These are phyloP conservation scores for Dascyllus trimaculatus DNA, from an alignment of 2,113 vertebrate genomes.

Conservation along the genomic window DNA sequence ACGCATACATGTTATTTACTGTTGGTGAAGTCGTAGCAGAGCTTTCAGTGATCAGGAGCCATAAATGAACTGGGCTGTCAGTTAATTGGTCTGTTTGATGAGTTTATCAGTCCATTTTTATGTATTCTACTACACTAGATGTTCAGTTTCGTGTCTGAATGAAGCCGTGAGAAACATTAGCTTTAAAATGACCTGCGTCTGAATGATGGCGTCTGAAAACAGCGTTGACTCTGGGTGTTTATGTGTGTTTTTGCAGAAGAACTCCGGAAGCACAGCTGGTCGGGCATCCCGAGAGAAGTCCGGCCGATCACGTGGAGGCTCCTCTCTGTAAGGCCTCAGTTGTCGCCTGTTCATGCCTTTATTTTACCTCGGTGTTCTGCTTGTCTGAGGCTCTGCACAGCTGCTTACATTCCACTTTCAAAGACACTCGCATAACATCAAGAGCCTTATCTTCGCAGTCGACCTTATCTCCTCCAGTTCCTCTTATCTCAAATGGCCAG, in stretches of 20 bases:
- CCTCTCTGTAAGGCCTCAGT: constrained; percentile 87
- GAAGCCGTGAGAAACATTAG: too few relatives aligned
- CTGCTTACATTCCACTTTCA: not conserved
- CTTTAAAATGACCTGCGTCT: too few relatives aligned
- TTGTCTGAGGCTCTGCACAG: not conserved
- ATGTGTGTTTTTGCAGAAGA: constrained; percentile 87
- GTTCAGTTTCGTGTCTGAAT: too few relatives aligned
- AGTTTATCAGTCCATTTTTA: too few relatives aligned
- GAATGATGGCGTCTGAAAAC: too few relatives aligned
- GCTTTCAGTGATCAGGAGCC: too few relatives aligned
- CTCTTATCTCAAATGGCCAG: constrained; percentile 20
- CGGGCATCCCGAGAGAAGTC: constrained; percentile 95
- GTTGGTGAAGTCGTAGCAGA: too few relatives aligned
- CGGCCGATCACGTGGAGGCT: constrained; percentile 98
- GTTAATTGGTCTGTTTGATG: too few relatives aligned
- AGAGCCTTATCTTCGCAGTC: not conserved
- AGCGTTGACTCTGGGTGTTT: not conserved
- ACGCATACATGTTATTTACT: too few relatives aligned
- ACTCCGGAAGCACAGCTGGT: constrained; percentile 97
- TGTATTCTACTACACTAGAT: too few relatives aligned
- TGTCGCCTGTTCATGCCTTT: not conserved
- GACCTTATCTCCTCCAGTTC: constrained; percentile 8
- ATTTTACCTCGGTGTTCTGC: not conserved
- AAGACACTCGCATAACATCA: not conserved
- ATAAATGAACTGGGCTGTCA: too few relatives aligned